These are phyloP conservation scores for Catagonus wagneri DNA, from an alignment of 2,113 vertebrate genomes.

Conservation along the genomic window DNA sequence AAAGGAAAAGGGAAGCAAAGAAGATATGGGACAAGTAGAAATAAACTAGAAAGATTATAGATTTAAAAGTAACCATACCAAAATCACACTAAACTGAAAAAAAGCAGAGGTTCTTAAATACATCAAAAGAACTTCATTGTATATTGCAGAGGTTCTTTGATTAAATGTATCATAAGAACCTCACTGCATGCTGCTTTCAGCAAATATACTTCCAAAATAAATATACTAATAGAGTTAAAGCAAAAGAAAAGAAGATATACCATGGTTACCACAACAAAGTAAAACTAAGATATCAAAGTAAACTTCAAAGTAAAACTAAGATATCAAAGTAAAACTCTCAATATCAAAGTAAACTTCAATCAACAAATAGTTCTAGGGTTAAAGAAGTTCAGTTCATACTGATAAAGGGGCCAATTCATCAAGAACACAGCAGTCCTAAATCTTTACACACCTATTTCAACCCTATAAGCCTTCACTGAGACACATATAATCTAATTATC, in stretches of 20 bases:
- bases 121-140: no score
- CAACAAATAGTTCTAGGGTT: background rate
- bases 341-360: background rate
- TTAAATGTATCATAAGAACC: background rate
- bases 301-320: no score
- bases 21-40: background rate
- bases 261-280: background rate
- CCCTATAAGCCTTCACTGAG: background rate
- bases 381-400: background rate
- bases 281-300: background rate
- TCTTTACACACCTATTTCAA: background rate
- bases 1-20: background rate
- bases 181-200: background rate
- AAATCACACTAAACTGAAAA: background rate
- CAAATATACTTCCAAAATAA: background rate
- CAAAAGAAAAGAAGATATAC: background rate
- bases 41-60: background rate
- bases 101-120: no score
- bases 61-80: background rate
- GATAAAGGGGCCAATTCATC: no score
- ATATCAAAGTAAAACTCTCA: background rate
- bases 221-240: background rate
- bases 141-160: no score
- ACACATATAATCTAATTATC: background rate
- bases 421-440: background rate